Base-by-base conservation (phyloP, 1,140 invertebrate genomes). In the Heliconius hewitsoni region DNA sequence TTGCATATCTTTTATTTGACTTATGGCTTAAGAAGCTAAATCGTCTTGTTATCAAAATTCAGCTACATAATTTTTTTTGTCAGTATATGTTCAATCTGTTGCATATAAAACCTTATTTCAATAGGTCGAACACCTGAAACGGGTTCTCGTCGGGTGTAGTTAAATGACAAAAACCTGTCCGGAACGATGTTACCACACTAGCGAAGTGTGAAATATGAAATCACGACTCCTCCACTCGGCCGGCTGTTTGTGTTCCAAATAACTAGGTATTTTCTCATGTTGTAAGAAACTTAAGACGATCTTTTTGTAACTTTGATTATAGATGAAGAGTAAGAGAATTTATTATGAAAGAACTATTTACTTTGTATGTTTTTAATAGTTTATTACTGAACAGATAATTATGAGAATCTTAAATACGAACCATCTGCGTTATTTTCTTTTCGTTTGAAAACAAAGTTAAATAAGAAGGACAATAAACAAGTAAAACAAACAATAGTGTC, bases 181-280 rank as follows among this genome's bases (percentile, higher is more conserved):
- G 81, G 83, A 86, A 85, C 87, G 82, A 89, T 83, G 88, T 90
- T 91, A 90, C 89, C 89, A 86, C 90, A 88, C 90, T 89, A 85
- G 87, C 88, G 84, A 92, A 94, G 93, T 94, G 93, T 94, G 90
- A 94, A 94, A 93, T 93, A 94, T 93, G 92, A 94, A 94, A 94
- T 94, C 93, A 94, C 93, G 93, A 94, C 87, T 92, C 86, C 84
- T 88, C 89, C 87, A 91, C 90, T 92, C 85, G 86, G 86, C 82
- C 88, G 84, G 85, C 80, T 92, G 87, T 94, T 94, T 93, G 91
- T 89, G 89, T 92, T 93, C 90, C 88, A 89, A 92, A 94, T 93
- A 89, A 84, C 87, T 81, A 83, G 84, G 77, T 83, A 93, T 89
- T 89, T 91, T 91, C 87, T 93, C 87, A 57, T 81, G 85, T 92